Evolutionary conservation across 2,113 vertebrate species (phyloP).

Genomic region (Brachyhypopomus occidentalis): DNA sequence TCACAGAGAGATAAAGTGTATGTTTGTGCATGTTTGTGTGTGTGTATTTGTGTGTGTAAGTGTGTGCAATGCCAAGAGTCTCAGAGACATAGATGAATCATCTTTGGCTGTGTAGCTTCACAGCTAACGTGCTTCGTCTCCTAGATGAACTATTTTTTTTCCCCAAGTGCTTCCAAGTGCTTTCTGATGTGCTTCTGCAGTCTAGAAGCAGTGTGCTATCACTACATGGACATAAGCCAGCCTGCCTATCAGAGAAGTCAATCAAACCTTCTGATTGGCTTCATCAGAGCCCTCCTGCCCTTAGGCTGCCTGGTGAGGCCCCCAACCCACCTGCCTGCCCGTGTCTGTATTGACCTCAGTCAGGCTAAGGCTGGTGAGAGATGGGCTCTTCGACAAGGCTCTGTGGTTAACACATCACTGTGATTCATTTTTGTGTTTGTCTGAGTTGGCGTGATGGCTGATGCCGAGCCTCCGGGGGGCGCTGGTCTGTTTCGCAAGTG

Average conservation of each 20-base stretch:
- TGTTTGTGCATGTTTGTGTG: neutral
- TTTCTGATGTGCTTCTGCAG: neutral
- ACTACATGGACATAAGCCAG: no score
- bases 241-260: slow-evolving; percentile 17
- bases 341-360: slow-evolving; percentile 31
- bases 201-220: slow-evolving; percentile 7
- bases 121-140: neutral
- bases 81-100: slow-evolving; percentile 5
- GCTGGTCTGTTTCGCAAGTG: neutral
- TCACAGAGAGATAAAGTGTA: neutral
- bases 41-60: neutral
- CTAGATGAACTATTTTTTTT: no score
- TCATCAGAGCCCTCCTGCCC: neutral
- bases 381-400: neutral
- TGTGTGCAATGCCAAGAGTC: neutral
- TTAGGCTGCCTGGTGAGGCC: slow-evolving; percentile 17
- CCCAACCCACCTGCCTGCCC: neutral
- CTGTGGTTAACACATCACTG: slow-evolving; percentile 6
- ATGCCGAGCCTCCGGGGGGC: neutral
- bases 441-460: neutral
- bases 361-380: slow-evolving; percentile 8
- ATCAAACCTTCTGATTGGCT: slow-evolving; percentile 18
- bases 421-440: neutral
- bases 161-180: neutral
- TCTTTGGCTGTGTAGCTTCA: neutral